Evolutionary conservation across 2,888 invertebrate species (phyloP).

Genomic region (Fabriciana adippe): DNA sequence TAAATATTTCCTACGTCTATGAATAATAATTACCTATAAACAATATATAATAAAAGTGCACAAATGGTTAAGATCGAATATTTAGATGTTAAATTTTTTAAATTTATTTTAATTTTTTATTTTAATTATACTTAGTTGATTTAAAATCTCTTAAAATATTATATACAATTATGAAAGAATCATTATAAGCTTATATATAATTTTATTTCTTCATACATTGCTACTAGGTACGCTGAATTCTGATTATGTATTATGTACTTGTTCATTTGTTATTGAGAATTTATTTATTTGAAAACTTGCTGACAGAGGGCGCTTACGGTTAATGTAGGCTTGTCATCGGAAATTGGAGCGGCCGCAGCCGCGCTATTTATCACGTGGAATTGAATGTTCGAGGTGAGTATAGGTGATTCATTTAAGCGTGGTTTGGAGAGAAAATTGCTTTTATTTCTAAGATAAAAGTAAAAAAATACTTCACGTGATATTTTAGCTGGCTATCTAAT

Average conservation of each 20-base stretch:
- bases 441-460: constrained; percentile 21
- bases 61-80: too few relatives aligned
- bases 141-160: too few relatives aligned
- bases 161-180: too few relatives aligned
- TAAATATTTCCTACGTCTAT: too few relatives aligned
- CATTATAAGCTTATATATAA: too few relatives aligned
- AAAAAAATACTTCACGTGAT: not conserved
- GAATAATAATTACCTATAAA: too few relatives aligned
- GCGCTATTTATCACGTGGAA: constrained; percentile 71
- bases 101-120: too few relatives aligned
- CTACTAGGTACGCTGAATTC: not conserved
- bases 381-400: constrained; percentile 61
- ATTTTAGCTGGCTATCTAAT: not conserved
- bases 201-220: too few relatives aligned
- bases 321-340: constrained; percentile 77
- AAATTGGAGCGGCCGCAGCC: constrained; percentile 71
- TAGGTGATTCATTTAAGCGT: constrained; percentile 44
- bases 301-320: constrained; percentile 74
- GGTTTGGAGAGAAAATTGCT: constrained; percentile 35
- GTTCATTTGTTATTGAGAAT: constrained; percentile 6
- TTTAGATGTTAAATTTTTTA: too few relatives aligned
- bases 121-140: too few relatives aligned
- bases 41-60: too few relatives aligned
- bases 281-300: constrained; percentile 47
- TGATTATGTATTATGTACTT: not conserved